Evolutionary conservation across 2,797 vertebrate genomes (phyloP).

Genomic region (Chromobotia macracanthus): DNA sequence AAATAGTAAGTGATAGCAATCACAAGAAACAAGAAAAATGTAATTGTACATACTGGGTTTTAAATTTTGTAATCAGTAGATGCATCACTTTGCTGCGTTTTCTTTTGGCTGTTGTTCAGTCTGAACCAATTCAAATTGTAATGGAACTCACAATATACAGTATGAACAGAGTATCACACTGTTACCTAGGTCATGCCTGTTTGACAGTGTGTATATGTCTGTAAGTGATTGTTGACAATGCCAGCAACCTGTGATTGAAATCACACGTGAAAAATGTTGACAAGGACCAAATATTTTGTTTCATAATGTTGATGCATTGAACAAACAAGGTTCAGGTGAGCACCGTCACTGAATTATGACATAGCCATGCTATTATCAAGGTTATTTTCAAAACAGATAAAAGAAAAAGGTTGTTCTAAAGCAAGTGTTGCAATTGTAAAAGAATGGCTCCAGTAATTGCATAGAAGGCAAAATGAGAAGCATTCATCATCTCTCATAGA

Average conservation of each 20-base stretch:
- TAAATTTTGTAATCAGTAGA: neutral
- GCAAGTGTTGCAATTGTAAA: neutral
- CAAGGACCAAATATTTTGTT: neutral
- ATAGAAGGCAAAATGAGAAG: neutral
- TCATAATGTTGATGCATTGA: neutral
- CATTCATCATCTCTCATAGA: neutral
- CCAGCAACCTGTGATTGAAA: neutral
- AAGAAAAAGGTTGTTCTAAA: conserved; percentile 7
- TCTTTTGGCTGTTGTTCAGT: neutral
- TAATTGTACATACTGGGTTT: neutral
- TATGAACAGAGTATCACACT: neutral
- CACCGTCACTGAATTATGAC: too few relatives aligned
- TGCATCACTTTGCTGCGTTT: neutral
- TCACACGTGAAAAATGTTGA: neutral
- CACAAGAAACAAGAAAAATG: neutral
- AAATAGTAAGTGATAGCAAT: too few relatives aligned
- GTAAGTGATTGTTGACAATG: neutral
- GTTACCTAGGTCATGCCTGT: neutral
- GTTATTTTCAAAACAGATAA: neutral
- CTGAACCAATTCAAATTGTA: conserved; percentile 33
- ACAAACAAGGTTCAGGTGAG: neutral
- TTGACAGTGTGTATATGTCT: neutral
- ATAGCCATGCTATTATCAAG: neutral
- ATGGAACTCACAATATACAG: conserved; percentile 22
- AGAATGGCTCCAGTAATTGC: neutral